These are phyloP conservation scores for Notoglanidium macrostoma DNA, from an alignment of 2,797 vertebrate species.

Conservation along the genomic window DNA sequence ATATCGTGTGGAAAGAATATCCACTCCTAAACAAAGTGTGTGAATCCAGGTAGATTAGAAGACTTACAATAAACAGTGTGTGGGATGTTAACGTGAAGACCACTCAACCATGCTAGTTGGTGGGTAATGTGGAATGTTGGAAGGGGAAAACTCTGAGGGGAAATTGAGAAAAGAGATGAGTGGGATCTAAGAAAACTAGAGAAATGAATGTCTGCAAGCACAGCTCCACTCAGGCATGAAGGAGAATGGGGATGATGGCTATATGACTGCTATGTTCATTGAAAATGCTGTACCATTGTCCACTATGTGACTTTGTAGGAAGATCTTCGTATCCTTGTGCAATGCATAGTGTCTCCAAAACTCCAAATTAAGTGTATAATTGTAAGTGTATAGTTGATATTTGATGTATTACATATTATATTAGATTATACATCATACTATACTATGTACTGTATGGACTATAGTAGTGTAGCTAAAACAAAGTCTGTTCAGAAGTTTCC, in stretches of 20 bases:
- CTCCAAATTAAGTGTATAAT: not conserved
- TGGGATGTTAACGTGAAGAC: not conserved
- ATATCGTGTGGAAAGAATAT: not conserved
- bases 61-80: not conserved
- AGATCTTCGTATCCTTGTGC: not conserved
- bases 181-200: not conserved
- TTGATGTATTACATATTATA: not conserved
- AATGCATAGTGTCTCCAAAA: not conserved
- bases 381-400: no score
- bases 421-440: not conserved
- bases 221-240: not conserved
- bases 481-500: not conserved
- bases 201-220: not conserved
- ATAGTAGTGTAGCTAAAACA: not conserved
- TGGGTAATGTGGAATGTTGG: not conserved
- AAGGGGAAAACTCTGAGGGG: not conserved
- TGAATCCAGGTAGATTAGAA: not conserved
- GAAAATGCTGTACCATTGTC: not conserved
- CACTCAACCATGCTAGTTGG: not conserved
- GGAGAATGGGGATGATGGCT: not conserved
- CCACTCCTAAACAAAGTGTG: not conserved
- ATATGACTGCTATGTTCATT: not conserved
- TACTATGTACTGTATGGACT: not conserved
- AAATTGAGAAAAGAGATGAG: not conserved
- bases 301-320: not conserved